Evolutionary conservation across 2,113 vertebrate species (phyloP).

Genomic region (Gavialis gangeticus): DNA sequence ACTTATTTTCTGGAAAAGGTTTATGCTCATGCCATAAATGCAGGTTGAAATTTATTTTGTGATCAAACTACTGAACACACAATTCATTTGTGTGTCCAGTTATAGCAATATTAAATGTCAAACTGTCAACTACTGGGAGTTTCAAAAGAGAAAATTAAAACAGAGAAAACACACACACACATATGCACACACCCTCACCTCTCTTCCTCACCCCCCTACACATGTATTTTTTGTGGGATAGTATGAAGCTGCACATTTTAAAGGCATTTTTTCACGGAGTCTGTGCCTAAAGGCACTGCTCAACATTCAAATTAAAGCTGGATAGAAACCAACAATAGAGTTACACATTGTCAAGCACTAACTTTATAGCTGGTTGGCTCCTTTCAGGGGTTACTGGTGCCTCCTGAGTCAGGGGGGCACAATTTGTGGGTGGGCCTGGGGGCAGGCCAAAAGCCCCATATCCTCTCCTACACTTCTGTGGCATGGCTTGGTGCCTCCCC

Average conservation of each 20-base stretch:
- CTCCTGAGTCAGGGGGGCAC: no score
- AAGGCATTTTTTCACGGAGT: neutral
- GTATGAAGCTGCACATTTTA: neutral
- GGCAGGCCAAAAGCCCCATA: no score
- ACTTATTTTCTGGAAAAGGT: neutral
- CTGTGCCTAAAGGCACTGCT: neutral
- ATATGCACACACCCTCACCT: rapidly evolving
- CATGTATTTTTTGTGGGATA: neutral
- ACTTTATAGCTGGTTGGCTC: no score
- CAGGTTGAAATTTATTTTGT: neutral
- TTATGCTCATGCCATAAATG: neutral
- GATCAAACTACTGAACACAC: neutral
- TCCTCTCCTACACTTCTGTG: no score
- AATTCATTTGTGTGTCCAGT: neutral
- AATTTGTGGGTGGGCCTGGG: no score
- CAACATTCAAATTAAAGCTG: no score
- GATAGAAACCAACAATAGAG: no score
- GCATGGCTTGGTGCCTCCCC: no score
- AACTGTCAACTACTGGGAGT: neutral
- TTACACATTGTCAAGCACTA: no score
- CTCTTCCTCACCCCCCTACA: rapidly evolving
- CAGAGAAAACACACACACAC: neutral
- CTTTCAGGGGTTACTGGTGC: no score
- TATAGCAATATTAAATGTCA: neutral
- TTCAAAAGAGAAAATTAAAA: neutral